A percentile compares a stretch with the other conserved stretches of the same genome.
Evolutionary conservation across 2,888 invertebrate genomes (phyloP).

Genomic region (Drosophila tripunctata): DNA sequence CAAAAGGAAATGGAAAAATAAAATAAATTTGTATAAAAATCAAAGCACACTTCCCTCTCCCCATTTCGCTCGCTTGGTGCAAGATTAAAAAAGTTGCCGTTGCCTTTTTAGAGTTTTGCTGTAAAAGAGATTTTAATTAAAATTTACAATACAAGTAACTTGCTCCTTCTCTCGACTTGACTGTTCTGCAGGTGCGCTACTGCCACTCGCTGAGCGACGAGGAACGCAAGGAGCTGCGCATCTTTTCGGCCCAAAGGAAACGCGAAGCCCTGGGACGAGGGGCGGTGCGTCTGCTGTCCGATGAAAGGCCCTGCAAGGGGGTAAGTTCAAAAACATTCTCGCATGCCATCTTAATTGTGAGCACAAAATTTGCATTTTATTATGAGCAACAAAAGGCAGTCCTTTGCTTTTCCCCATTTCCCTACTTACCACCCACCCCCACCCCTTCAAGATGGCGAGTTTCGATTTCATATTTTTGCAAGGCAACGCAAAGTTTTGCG

Average conservation of each 20-base stretch:
- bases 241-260: conserved; percentile 97
- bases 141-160: conserved; percentile 66
- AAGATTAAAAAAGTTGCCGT: conserved; percentile 78
- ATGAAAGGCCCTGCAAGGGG: conserved; percentile 90
- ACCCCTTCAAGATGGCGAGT: conserved; percentile 43
- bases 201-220: conserved; percentile 97
- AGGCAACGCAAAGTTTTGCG: conserved; percentile 54
- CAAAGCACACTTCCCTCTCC: conserved; percentile 18
- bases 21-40: conserved; percentile 51
- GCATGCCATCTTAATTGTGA: conserved; percentile 54
- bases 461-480: conserved; percentile 70
- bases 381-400: conserved; percentile 54
- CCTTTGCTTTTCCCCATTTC: neutral
- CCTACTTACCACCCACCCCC: neutral
- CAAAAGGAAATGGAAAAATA: conserved; percentile 5
- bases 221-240: conserved; percentile 95
- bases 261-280: conserved; percentile 97
- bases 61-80: conserved; percentile 6
- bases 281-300: conserved; percentile 92
- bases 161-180: conserved; percentile 10
- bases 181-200: conserved; percentile 90
- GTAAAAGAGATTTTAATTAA: conserved; percentile 78
- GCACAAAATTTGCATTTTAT: conserved; percentile 75
- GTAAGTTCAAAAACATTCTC: conserved; percentile 85
- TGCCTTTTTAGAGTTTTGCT: conserved; percentile 38